A percentile compares a stretch with the other conserved stretches of the same genome.
Evolutionary conservation across 2,888 invertebrate species (phyloP).

Genomic region (Cordilura impudica): DNA sequence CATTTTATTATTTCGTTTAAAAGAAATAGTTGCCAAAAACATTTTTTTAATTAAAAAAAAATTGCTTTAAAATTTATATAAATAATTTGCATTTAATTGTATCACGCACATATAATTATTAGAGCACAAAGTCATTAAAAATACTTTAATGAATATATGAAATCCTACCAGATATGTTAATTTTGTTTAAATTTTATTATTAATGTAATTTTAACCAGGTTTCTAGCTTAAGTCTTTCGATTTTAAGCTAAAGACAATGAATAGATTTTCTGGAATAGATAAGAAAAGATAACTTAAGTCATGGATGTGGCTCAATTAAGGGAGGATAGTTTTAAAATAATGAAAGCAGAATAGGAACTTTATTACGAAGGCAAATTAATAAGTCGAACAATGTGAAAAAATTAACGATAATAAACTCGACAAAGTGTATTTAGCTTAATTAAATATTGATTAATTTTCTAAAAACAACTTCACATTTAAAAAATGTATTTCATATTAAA

Average conservation of each 20-base stretch:
- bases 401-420: too few species aligned
- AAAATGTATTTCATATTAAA: too few species aligned
- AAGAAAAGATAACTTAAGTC: too few species aligned
- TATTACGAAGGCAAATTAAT: too few species aligned
- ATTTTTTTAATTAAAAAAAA: background rate
- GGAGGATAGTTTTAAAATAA: too few species aligned
- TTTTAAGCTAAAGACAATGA: background rate
- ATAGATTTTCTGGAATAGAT: background rate
- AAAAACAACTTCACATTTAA: too few species aligned
- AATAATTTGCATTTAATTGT: slow-evolving; percentile 48
- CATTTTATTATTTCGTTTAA: slow-evolving; percentile 24
- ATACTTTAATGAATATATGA: slow-evolving; percentile 41
- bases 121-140: slow-evolving; percentile 60
- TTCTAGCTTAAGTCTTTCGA: background rate
- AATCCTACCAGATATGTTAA: slow-evolving; percentile 18
- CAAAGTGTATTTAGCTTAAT: too few species aligned
- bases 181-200: background rate
- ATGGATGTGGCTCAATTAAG: too few species aligned
- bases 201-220: background rate
- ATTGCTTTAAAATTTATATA: slow-evolving; percentile 13
- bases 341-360: too few species aligned
- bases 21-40: background rate
- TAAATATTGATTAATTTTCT: too few species aligned
- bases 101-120: slow-evolving; percentile 51
- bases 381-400: too few species aligned